Percentiles rank a stretch among this genome's conserved stretches.
Evolutionary conservation across 2,888 invertebrate genomes (phyloP).

Genomic region (Conomelus anceps): DNA sequence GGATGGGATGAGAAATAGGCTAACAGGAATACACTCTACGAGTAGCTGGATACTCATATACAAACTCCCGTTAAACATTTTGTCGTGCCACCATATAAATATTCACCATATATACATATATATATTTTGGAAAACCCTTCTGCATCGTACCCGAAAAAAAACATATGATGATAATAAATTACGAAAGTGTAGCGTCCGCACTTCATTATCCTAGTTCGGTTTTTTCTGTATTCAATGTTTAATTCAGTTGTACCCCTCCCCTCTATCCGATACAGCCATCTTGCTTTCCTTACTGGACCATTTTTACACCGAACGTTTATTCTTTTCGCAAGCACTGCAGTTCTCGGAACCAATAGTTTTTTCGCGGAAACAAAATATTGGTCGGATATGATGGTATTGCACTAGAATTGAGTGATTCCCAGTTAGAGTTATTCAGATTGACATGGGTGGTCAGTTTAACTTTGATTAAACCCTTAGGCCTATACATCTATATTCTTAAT

Average conservation of each 20-base stretch:
- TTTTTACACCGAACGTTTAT: neutral
- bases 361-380: neutral
- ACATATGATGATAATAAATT: neutral
- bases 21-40: neutral
- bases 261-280: neutral
- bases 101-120: too few species aligned
- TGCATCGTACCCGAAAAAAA: neutral
- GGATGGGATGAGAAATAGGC: neutral
- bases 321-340: neutral
- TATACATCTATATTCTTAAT: too few species aligned
- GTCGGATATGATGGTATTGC: neutral
- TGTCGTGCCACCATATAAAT: neutral
- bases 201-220: conserved; percentile 15
- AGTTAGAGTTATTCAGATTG: too few species aligned
- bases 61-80: neutral
- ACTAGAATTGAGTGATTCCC: neutral
- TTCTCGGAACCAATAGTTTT: neutral
- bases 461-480: too few species aligned
- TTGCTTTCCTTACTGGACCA: neutral
- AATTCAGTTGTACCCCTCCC: neutral
- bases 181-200: conserved; percentile 5
- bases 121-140: neutral
- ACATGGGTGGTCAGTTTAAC: too few species aligned
- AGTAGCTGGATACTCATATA: neutral
- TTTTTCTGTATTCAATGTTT: neutral